Base-by-base conservation (phyloP, 2,888 invertebrate genomes). In the Drosophila melanosoma region DNA sequence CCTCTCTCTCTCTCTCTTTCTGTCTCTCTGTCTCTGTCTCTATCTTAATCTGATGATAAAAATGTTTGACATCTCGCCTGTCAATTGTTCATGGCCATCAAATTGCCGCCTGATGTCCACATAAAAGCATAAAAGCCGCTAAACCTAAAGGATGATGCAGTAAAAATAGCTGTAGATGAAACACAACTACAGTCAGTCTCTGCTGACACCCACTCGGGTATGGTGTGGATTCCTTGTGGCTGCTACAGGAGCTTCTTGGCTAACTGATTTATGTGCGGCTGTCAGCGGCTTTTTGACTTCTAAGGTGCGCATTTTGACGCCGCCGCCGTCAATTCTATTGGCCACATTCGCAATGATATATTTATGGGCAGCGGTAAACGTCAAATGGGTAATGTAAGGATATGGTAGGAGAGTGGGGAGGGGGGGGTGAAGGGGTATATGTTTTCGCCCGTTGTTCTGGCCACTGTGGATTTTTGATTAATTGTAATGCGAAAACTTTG, bases 241-340 rank as follows among this genome's bases (percentile, higher is more conserved):
- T 38, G 54, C 33, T 26, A 36, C 54, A 26, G n/a, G 32, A 20
- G 36, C 29, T 29, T 12, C 17, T 36, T 17, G n/a, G 38, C 17
- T 51, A 33, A 56, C 69, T 87, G 85, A 85, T 85, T 85, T 85
- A 85, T 85, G 84, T 61, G 71, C 58, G 69, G 57, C 76, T 84
- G 87, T 87, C 89, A 80, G 49, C 81, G 82, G 52, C 71, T 69
- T 67, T 74, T 61, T 32, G 57, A 87, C 86, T 81, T 87, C 83
- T 84, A 87, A 84, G 88, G 83, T 84, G 80, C 70, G 87, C 87
- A 78, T 84, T 86, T 89, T 89, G 84, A 86, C 85, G 85, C 89
- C 85, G 85, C 87, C 85, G 85, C 79, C 69, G 83, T 73, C 89
- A 76, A 87, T 89, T 89, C 89, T 87, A 87, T 86, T 87, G 87